These are phyloP conservation scores for Conus betulinus DNA, from an alignment of 1,140 invertebrate genomes.

Conservation along the genomic window DNA sequence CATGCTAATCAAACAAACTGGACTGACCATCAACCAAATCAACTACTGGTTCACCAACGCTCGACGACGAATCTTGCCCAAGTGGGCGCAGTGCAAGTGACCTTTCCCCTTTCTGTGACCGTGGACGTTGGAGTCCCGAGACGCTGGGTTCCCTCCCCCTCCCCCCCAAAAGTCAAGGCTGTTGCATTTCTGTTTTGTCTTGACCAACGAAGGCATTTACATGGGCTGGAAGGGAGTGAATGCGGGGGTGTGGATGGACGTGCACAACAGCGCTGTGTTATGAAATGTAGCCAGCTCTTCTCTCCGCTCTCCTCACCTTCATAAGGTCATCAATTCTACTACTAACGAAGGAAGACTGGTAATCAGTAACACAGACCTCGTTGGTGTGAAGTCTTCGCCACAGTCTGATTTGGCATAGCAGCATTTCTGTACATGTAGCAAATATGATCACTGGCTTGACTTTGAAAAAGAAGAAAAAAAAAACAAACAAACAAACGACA, in stretches of 20 bases:
- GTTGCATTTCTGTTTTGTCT: not conserved
- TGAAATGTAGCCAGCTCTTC: not conserved
- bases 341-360: not conserved
- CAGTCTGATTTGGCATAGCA: not conserved
- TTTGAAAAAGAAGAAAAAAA: not conserved
- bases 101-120: not conserved
- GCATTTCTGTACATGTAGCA: not conserved
- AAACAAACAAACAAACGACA: not conserved
- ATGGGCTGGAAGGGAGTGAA: not conserved
- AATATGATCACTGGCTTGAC: not conserved
- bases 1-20: slow-evolving; percentile 74
- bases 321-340: not conserved
- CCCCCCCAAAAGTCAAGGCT: not conserved
- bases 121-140: not conserved
- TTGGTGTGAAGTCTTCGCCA: too few species aligned
- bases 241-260: not conserved
- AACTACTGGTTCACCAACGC: slow-evolving; percentile 99
- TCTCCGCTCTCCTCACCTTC: not conserved
- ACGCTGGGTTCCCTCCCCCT: not conserved
- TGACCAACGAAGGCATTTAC: not conserved
- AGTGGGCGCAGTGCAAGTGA: slow-evolving; percentile 66
- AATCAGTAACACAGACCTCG: too few species aligned
- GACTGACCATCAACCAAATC: slow-evolving; percentile 76
- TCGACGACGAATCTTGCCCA: slow-evolving; percentile 73
- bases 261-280: not conserved